These are phyloP conservation scores for Canis aureus DNA, from an alignment of 2,113 vertebrate species.

Conservation along the genomic window DNA sequence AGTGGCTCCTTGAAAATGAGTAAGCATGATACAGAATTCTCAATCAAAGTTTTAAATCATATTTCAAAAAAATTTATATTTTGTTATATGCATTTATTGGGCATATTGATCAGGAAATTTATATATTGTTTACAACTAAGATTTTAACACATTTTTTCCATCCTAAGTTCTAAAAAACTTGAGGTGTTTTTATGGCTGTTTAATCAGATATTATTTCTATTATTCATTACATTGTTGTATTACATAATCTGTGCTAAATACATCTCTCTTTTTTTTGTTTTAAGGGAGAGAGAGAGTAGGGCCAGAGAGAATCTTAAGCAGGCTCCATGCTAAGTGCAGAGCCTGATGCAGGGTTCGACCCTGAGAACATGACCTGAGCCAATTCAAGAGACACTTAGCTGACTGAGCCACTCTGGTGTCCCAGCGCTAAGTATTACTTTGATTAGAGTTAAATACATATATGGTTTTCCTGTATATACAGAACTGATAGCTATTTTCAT, in stretches of 20 bases:
- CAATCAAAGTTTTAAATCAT: neutral
- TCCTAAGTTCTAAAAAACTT: neutral
- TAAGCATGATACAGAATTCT: neutral
- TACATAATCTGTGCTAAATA: neutral
- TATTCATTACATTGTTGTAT: neutral
- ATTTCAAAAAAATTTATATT: neutral
- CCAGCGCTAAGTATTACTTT: neutral
- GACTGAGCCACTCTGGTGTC: too few species aligned
- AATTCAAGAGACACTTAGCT: too few species aligned
- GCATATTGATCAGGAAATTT: neutral
- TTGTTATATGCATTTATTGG: neutral
- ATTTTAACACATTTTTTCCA: neutral
- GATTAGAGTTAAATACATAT: neutral
- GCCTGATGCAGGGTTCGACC: too few species aligned
- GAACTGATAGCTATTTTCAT: neutral
- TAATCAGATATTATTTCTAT: neutral
- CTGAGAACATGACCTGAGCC: too few species aligned
- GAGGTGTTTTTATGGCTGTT: neutral
- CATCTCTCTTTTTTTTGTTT: neutral
- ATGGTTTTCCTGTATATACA: neutral
- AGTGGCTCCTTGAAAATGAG: neutral
- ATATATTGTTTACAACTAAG: neutral
- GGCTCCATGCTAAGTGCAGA: too few species aligned
- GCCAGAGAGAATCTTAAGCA: too few species aligned
- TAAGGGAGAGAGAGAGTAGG: too few species aligned